A percentile compares a stretch with the other conserved stretches of the same genome.
Evolutionary conservation across 2,888 invertebrate genomes (phyloP).

Genomic region (Polydesmus complanatus): DNA sequence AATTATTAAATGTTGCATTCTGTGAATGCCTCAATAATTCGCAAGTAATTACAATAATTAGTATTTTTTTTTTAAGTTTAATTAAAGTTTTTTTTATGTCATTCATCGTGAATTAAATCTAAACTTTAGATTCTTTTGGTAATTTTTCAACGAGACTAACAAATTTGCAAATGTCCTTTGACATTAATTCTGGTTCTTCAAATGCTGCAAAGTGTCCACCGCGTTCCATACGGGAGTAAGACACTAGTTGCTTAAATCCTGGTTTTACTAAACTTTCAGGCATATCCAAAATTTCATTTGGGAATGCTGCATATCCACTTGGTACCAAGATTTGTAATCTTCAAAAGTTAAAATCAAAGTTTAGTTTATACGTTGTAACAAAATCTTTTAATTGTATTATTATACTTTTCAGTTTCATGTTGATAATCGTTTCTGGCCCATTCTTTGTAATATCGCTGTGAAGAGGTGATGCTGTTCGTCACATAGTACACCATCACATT

Average conservation of each 20-base stretch:
- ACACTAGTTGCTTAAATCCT: slow-evolving; percentile 52
- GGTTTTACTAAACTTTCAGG: slow-evolving; percentile 45
- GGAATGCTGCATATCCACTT: slow-evolving; percentile 57
- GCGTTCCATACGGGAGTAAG: slow-evolving; percentile 46
- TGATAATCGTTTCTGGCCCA: background rate
- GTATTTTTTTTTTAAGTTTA: too few relatives aligned
- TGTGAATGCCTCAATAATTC: too few relatives aligned
- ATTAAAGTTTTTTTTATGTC: too few relatives aligned
- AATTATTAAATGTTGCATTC: too few relatives aligned
- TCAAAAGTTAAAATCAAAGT: slow-evolving; percentile 27
- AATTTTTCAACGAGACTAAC: slow-evolving; percentile 24
- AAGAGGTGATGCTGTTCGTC: slow-evolving; percentile 31
- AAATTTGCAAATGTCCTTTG: slow-evolving; percentile 49
- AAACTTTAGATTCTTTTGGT: too few relatives aligned
- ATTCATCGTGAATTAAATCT: too few relatives aligned
- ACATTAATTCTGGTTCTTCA: slow-evolving; percentile 56
- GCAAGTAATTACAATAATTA: too few relatives aligned
- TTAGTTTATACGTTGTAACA: background rate
- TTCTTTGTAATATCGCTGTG: slow-evolving; percentile 17
- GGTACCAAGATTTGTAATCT: slow-evolving; percentile 48
- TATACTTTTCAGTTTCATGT: background rate
- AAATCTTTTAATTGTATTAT: background rate
- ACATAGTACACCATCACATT: slow-evolving; percentile 74
- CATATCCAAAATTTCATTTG: slow-evolving; percentile 47
- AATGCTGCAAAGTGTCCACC: slow-evolving; percentile 81